Conservation (phyloP, 2,888 invertebrate species). For the Agriotes lineatus region DNA sequence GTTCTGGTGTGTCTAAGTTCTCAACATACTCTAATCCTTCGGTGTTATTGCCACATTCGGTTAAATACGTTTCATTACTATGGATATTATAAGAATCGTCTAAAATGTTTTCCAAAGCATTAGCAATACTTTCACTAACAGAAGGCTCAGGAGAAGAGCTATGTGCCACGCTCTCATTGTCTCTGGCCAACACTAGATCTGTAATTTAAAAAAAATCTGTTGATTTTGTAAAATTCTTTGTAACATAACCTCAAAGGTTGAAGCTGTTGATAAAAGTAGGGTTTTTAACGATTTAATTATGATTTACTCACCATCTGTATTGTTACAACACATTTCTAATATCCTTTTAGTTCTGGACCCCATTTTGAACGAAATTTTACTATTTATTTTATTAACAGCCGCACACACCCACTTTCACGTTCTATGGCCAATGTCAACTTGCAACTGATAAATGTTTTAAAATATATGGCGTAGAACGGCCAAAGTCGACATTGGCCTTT, state of each 20-base stretch:
- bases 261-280: too few species aligned
- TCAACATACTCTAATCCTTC: background rate
- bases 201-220: background rate
- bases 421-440: background rate
- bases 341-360: background rate
- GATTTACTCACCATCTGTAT: background rate
- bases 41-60: background rate
- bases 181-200: background rate
- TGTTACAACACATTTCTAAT: background rate
- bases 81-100: background rate
- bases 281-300: background rate
- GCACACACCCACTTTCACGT: background rate
- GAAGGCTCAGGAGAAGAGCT: background rate
- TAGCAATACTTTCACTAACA: background rate
- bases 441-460: background rate
- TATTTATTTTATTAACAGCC: background rate
- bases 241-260: background rate
- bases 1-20: background rate
- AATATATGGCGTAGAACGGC: background rate
- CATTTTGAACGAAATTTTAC: background rate
- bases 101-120: background rate
- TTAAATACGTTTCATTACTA: background rate
- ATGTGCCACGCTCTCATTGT: background rate
- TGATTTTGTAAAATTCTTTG: background rate
- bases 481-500: constrained; percentile 1